Conservation (phyloP, 2,113 vertebrate genomes). For the Platysternon megacephalum region DNA sequence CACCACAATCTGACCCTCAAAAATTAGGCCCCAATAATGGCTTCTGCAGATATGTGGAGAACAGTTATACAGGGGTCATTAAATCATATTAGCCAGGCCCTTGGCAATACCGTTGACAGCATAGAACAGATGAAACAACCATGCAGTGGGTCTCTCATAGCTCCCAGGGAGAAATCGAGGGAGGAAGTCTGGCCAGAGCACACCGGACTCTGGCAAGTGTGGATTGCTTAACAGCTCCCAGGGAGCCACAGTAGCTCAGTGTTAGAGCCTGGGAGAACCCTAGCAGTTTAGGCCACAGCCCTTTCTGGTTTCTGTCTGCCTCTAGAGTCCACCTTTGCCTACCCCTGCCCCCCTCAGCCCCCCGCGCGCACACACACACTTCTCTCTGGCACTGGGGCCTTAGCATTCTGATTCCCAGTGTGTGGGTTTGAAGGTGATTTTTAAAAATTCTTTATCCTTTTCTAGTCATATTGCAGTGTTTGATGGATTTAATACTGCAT, state of each 20-base stretch:
- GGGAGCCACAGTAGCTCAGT: background rate
- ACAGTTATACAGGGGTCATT: background rate
- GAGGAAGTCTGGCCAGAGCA: background rate
- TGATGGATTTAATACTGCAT: background rate
- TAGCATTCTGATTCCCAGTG: background rate
- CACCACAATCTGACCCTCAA: accelerated
- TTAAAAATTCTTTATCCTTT: background rate
- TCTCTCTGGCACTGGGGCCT: background rate
- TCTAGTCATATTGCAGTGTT: background rate
- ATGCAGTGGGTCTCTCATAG: accelerated
- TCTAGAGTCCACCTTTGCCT: background rate
- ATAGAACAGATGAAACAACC: accelerated
- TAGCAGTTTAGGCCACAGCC: background rate
- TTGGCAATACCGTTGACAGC: background rate
- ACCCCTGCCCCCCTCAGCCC: background rate
- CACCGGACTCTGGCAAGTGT: background rate
- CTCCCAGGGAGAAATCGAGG: background rate
- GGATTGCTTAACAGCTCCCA: background rate
- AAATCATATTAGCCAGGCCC: background rate
- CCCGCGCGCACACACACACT: background rate
- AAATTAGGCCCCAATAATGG: background rate
- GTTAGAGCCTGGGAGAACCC: background rate
- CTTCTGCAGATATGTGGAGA: background rate
- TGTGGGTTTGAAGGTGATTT: background rate
- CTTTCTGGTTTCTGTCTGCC: background rate